Percentiles rank a stretch among this genome's conserved stretches.
Conservation (phyloP, 2,888 invertebrate species). For the Chymomyza caudatula region DNA sequence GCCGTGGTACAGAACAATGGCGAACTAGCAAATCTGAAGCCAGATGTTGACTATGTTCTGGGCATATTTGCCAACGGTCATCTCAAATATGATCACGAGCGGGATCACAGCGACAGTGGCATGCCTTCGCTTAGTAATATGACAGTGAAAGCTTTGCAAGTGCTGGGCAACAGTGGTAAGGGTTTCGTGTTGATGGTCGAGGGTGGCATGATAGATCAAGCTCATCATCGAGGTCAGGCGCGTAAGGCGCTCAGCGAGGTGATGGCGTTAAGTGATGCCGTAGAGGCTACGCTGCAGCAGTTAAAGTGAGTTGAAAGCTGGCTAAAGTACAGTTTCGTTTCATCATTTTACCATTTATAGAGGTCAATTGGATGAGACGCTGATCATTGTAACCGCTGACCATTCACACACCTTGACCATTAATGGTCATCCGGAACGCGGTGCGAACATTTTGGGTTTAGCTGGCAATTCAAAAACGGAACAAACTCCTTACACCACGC, state of each 20-base stretch:
- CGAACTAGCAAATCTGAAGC: conserved; percentile 82
- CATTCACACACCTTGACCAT: conserved; percentile 89
- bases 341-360: conserved; percentile 33
- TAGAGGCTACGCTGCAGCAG: conserved; percentile 82
- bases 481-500: conserved; percentile 85
- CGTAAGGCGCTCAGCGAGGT: conserved; percentile 89
- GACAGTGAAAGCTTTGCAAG: conserved; percentile 87
- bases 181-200: conserved; percentile 90
- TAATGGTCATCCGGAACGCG: conserved; percentile 86
- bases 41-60: conserved; percentile 86
- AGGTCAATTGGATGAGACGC: conserved; percentile 81
- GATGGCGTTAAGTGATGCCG: conserved; percentile 87
- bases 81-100: conserved; percentile 85
- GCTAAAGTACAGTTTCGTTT: neutral
- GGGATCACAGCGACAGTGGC: conserved; percentile 82
- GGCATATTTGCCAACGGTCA: conserved; percentile 91
- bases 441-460: conserved; percentile 85
- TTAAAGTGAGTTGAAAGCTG: conserved; percentile 73
- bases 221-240: conserved; percentile 90
- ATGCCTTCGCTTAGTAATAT: conserved; percentile 89
- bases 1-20: conserved; percentile 84
- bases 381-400: conserved; percentile 91
- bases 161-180: conserved; percentile 83
- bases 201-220: conserved; percentile 91
- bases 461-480: conserved; percentile 82